phyloP scores from a whole-genome alignment of 92 coral and sea anemone genomes.

The Diadumene lineata region DNA sequence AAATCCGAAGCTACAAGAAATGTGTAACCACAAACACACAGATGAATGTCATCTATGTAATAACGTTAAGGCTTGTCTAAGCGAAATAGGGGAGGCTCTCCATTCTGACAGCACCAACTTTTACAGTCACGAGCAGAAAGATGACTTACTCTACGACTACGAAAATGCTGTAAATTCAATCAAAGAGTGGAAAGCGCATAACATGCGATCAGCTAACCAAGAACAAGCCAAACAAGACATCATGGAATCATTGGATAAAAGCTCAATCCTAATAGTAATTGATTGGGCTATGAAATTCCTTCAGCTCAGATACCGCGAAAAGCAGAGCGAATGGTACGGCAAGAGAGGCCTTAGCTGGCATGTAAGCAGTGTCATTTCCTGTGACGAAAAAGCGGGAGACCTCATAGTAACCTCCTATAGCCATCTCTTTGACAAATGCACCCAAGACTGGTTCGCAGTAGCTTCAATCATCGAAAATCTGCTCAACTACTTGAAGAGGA shows the following conservation, averaged over 20 bases:
- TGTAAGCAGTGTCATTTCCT: constrained; percentile 39
- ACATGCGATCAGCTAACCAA: constrained; percentile 57
- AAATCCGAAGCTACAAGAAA: constrained; percentile 12
- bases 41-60: constrained; percentile 31
- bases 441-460: constrained; percentile 75
- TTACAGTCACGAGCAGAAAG: constrained; percentile 31
- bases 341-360: constrained; percentile 45
- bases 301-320: constrained; percentile 26
- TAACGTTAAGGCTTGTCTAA: constrained; percentile 16
- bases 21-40: constrained; percentile 37
- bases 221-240: constrained; percentile 45
- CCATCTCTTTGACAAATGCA: constrained; percentile 54
- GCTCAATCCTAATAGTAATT: constrained; percentile 38
- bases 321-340: constrained; percentile 30
- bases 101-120: constrained; percentile 5
- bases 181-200: constrained; percentile 63
- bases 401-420: constrained; percentile 28
- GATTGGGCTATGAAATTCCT: constrained; percentile 55
- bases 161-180: constrained; percentile 25
- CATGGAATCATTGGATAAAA: background rate
- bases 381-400: constrained; percentile 1
- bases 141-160: constrained; percentile 37
- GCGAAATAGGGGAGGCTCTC: constrained; percentile 3
- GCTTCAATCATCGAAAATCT: constrained; percentile 51
- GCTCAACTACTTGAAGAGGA: constrained; percentile 26